These are phyloP conservation scores for Drosophila erecta DNA, from an alignment of 1,140 invertebrate species.

Conservation along the genomic window DNA sequence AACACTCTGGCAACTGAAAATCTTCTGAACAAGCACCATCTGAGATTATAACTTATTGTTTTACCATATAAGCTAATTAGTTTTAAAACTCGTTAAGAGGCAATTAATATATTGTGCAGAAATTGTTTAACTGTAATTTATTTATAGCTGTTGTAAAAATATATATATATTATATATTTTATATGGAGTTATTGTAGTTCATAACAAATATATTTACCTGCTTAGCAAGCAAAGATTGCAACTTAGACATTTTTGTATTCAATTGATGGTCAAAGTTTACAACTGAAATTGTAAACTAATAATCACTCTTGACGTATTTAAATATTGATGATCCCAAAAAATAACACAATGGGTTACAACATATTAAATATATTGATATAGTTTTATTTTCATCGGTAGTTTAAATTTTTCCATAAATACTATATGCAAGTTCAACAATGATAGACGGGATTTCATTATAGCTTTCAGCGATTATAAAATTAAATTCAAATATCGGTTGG, in stretches of 20 bases:
- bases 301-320: too few relatives aligned
- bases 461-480: slow-evolving; percentile 47
- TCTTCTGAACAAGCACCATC: slow-evolving; percentile 21
- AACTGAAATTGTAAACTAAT: too few relatives aligned
- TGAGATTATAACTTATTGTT: slow-evolving; percentile 39
- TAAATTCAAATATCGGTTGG: slow-evolving; percentile 20
- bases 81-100: neutral
- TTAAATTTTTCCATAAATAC: slow-evolving; percentile 34
- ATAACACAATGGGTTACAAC: slow-evolving; percentile 3
- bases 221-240: slow-evolving; percentile 2
- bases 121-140: slow-evolving; percentile 18
- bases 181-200: slow-evolving; percentile 33
- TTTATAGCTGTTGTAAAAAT: slow-evolving; percentile 41
- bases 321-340: neutral
- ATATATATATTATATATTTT: slow-evolving; percentile 32
- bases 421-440: slow-evolving; percentile 65
- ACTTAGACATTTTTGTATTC: neutral
- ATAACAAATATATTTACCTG: slow-evolving; percentile 4
- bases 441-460: slow-evolving; percentile 47
- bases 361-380: slow-evolving; percentile 45
- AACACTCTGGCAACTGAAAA: neutral
- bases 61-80: slow-evolving; percentile 2
- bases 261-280: neutral
- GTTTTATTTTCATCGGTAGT: slow-evolving; percentile 15
- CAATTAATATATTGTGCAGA: slow-evolving; percentile 2